Evolutionary conservation across 2,113 vertebrate species (phyloP), one percentile per base, ranked within the genome.

Genomic region (Charadrius vociferus): DNA sequence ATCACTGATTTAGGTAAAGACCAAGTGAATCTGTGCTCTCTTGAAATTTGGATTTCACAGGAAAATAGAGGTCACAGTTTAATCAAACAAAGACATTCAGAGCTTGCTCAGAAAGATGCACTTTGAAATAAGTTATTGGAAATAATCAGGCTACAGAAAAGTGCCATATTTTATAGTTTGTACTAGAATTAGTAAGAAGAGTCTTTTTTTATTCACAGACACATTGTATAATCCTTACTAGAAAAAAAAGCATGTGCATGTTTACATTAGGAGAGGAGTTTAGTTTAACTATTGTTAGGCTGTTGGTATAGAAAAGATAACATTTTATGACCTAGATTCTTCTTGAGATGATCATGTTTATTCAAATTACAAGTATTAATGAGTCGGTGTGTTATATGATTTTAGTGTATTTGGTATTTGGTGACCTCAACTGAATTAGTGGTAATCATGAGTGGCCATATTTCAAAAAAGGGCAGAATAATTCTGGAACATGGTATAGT

Each of bases 1-100:
- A 99, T 99, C 96, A 99, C 99, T 12, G 99, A 99, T 97, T 97
- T 99, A 81, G 99, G 99, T 99, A 98, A 97, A 88, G n/a, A 67
- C 27, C 9, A 0, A 61, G 37, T 88, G 45, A 67, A 65, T 83
- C 39, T 6, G 1, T 27, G 2, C 10, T 77, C 2, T 41, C 29
- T 53, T 56, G 41, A 36, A 75, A 67, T 84, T 67, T 70, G 21
- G 6, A 7, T 61, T 86, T 88, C 43, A 22, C 3, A 56, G 61
- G 27, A 81, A 56, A 90, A 22, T 15, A 85, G 52, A 68, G 6
- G 34, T 70, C 45, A 24, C 20, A n/a, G 10, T 79, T 94, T 71
- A 81, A 68, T 65, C 8, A 30, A 56, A 14, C 17, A 71, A 49
- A 74, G 12, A 1, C 20, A 49, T 56, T 67, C 8, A 66, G 37